A percentile compares a stretch with the other conserved stretches of the same genome.
Conservation (phyloP, 2,888 invertebrate species). For the Incurvaria masculella region DNA sequence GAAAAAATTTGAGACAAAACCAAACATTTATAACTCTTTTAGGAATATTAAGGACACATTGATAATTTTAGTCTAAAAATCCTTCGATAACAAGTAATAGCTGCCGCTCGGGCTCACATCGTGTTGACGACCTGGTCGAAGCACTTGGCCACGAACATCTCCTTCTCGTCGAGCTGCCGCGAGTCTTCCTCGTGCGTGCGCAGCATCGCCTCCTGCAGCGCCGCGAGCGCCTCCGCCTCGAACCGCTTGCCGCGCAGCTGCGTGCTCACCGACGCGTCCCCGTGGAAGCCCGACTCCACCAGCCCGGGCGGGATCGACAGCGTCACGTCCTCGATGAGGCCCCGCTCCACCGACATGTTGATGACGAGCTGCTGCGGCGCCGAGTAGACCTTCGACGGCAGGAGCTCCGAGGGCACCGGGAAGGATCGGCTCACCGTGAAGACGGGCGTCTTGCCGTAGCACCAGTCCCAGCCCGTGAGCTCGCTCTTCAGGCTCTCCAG, state of each 20-base stretch:
- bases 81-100: background rate
- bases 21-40: slow-evolving; percentile 1
- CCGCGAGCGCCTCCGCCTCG: slow-evolving; percentile 59
- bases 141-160: slow-evolving; percentile 62
- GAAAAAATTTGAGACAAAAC: too few relatives aligned
- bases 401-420: slow-evolving; percentile 54
- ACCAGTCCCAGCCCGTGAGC: slow-evolving; percentile 84
- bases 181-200: slow-evolving; percentile 33
- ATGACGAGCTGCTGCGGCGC: slow-evolving; percentile 55
- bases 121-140: slow-evolving; percentile 62
- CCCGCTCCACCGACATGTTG: slow-evolving; percentile 62
- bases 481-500: slow-evolving; percentile 66
- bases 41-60: background rate
- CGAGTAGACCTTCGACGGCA: slow-evolving; percentile 36
- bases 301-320: slow-evolving; percentile 62
- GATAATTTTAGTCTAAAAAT: too few relatives aligned
- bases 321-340: slow-evolving; percentile 63
- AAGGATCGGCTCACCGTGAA: slow-evolving; percentile 70
- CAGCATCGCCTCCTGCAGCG: slow-evolving; percentile 55
- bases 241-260: slow-evolving; percentile 64
- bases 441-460: slow-evolving; percentile 81
- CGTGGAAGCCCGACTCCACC: slow-evolving; percentile 56
- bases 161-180: slow-evolving; percentile 48
- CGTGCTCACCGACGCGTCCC: slow-evolving; percentile 63
- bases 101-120: background rate